Conservation (phyloP, 1,140 invertebrate species). For the Heliothis virescens region DNA sequence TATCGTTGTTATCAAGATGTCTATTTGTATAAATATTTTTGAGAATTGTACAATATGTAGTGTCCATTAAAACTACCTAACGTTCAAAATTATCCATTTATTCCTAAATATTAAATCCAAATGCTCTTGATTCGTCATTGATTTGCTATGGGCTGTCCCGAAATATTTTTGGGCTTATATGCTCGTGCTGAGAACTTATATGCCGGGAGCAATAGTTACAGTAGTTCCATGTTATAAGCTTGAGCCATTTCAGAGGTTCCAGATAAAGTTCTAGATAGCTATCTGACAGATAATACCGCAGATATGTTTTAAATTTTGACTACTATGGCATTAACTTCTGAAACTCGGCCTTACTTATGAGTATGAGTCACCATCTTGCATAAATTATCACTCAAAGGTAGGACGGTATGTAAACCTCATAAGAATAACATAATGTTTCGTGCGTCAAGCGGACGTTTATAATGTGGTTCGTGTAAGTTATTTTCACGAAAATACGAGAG, state of each 20-base stretch:
- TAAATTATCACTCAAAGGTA: background rate
- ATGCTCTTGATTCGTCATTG: background rate
- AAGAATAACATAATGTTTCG: no score
- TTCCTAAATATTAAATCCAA: background rate
- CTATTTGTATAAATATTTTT: slow-evolving; percentile 46
- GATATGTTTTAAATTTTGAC: no score
- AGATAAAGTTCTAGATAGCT: no score
- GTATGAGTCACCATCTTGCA: background rate
- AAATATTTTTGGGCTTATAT: slow-evolving; percentile 24
- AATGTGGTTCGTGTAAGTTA: no score
- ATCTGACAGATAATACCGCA: no score
- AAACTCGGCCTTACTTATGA: no score
- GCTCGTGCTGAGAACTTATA: background rate
- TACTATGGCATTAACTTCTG: no score
- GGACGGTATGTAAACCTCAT: no score
- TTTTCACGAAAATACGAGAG: no score
- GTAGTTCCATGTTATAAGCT: slow-evolving; percentile 13
- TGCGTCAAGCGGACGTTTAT: no score
- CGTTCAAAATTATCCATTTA: background rate
- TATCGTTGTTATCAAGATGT: slow-evolving; percentile 39
- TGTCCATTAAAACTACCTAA: background rate
- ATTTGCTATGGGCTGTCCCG: background rate
- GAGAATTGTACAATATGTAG: slow-evolving; percentile 42
- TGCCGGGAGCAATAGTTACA: background rate
- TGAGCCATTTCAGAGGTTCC: no score